Evolutionary conservation across 1,140 invertebrate species (phyloP).

Genomic region (Drosophila willistoni): DNA sequence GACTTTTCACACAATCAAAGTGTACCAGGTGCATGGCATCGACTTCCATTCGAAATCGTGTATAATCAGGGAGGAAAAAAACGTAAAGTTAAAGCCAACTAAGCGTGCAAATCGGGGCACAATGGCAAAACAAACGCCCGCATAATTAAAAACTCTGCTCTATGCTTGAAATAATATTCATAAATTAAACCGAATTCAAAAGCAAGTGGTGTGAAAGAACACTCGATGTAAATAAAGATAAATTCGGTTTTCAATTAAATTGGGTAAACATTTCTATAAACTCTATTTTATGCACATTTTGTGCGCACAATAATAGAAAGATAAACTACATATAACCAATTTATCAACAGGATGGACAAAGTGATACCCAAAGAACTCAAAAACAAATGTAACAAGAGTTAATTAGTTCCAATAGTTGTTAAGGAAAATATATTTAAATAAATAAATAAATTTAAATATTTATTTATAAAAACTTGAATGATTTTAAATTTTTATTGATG

Average conservation of each 20-base stretch:
- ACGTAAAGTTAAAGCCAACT: conserved; percentile 21
- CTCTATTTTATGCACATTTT: background rate
- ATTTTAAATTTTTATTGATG: too few relatives aligned
- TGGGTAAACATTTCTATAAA: background rate
- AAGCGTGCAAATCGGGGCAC: background rate
- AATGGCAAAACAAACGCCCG: background rate
- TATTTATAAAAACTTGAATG: too few relatives aligned
- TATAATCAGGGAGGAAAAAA: conserved; percentile 18
- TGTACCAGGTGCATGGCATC: conserved; percentile 35
- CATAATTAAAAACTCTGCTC: conserved; percentile 5
- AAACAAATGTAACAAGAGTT: too few relatives aligned
- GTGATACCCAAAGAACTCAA: background rate
- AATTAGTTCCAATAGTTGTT: too few relatives aligned
- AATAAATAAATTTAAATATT: too few relatives aligned
- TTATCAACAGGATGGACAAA: background rate
- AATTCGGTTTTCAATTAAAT: conserved; percentile 8
- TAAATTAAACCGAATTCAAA: conserved; percentile 1
- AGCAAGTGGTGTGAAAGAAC: background rate
- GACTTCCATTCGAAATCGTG: conserved; percentile 18
- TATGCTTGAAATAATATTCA: background rate
- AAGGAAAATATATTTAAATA: too few relatives aligned
- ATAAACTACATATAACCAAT: background rate
- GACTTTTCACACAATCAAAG: conserved; percentile 55
- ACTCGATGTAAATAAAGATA: background rate
- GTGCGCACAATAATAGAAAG: background rate